Percentiles rank a stretch among this genome's conserved stretches.
phyloP scores from a whole-genome alignment of 2,113 vertebrate genomes.

The Eptesicus fuscus region DNA sequence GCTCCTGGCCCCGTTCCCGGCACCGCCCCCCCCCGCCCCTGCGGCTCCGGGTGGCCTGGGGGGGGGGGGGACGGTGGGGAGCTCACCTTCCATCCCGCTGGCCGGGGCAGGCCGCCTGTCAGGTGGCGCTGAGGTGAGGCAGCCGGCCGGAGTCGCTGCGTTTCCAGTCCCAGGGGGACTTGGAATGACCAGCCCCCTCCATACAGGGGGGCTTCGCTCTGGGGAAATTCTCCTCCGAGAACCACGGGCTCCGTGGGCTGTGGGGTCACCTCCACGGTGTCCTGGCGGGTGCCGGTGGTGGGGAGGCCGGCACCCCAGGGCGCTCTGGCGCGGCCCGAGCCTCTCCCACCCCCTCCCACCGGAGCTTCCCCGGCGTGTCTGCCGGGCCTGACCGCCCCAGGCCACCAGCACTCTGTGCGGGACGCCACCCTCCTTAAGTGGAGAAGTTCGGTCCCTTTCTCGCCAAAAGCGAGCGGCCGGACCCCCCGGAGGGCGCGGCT shows the following conservation, averaged over 20 bases:
- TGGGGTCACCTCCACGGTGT: slow-evolving; percentile 38
- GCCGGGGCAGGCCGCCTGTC: slow-evolving; percentile 59
- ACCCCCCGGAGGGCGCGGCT: too few species aligned
- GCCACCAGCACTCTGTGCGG: not conserved
- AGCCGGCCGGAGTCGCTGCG: not conserved
- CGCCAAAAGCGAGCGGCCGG: not conserved
- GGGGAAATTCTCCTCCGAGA: not conserved
- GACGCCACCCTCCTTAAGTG: not conserved
- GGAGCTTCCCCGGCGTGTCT: not conserved
- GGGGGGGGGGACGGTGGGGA: slow-evolving; percentile 63
- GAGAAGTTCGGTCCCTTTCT: not conserved
- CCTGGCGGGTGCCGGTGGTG: slow-evolving; percentile 9
- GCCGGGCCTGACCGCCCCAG: not conserved
- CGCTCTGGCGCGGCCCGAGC: not conserved
- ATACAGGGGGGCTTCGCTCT: not conserved
- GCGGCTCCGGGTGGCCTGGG: slow-evolving; percentile 64
- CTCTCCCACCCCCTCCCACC: not conserved
- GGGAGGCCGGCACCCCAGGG: not conserved
- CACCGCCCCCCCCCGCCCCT: slow-evolving; percentile 12
- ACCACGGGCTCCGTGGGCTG: not conserved
- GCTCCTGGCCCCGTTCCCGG: not conserved
- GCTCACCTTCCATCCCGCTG: slow-evolving; percentile 53
- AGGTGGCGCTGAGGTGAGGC: slow-evolving; percentile 8
- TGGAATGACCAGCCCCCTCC: not conserved
- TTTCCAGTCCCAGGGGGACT: not conserved